Base-by-base conservation (phyloP, 2,888 invertebrate species). In the Athalia circularis region DNA sequence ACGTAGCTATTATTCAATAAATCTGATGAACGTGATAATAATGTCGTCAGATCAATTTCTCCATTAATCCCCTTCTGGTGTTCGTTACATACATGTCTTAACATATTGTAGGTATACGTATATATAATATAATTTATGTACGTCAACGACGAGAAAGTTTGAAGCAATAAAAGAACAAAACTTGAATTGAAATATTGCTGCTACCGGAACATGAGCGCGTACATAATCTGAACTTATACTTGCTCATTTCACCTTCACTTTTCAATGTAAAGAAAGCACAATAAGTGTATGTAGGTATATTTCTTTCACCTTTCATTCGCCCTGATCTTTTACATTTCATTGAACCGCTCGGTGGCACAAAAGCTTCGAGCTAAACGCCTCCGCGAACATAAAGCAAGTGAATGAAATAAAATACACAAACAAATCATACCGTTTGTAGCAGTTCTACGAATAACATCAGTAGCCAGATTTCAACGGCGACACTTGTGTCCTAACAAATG, bases 1-100 rank as follows among this genome's bases (percentile, higher is more conserved):
- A 47, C 72, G 45, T 5, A 59, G 72, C 72, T 72, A 72, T 72
- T 59, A 72, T 72, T 59, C 72, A 59, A 72, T 72, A 72, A 47
- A 72, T 72, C 45, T 13, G 57, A 59, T 59, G 11, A 59, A 72
- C 72, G 59, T 59, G n/a, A 47, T 57, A 59, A 72, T 72, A 15
- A 43, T 57, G 59, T 45, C 59, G 72, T 57, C 13, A n/a, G 57
- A 13, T 47, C 72, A 72, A 72, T 72, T 59, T 72, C 72, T 72
- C 59, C n/a, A 59, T 72, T 72, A 72, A 47, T 72, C 29, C 43
- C 29, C 0, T 43, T 29, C 15, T 50, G 11, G 6, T 29, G 11
- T 54, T 68, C 52, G 52, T 45, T 52, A 43, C 11, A 4, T 15
- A 29, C 2, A 29, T 52, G 52, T 68, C 43, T 68, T 9, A 11